Percentiles rank a stretch among this genome's conserved stretches.
These are phyloP conservation scores for Linnaemya vulpina DNA, from an alignment of 2,888 invertebrate genomes.

Conservation along the genomic window DNA sequence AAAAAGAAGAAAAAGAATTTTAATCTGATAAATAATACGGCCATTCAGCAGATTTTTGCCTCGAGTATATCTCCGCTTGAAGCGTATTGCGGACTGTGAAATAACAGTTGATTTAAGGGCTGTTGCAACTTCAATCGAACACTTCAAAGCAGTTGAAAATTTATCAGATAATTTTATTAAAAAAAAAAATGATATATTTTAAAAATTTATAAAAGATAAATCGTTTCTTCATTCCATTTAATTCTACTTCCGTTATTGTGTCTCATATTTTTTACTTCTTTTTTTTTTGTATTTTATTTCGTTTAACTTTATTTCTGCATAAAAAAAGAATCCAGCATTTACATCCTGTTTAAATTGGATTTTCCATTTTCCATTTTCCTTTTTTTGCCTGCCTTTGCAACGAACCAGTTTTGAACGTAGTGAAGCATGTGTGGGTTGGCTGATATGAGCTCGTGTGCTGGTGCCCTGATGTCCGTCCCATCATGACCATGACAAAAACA, in stretches of 20 bases:
- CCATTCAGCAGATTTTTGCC: conserved; percentile 2
- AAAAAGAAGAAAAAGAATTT: background rate
- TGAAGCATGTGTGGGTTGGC: background rate
- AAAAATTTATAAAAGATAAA: background rate
- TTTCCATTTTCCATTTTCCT: conserved; percentile 25
- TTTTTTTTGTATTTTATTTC: background rate
- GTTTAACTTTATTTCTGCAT: background rate
- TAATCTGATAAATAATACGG: background rate
- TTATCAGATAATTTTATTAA: too few relatives aligned
- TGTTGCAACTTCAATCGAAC: background rate
- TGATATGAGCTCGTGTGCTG: background rate
- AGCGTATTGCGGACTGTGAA: background rate
- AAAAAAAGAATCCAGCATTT: conserved; percentile 15
- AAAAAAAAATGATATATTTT: too few relatives aligned
- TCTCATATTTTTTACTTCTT: background rate
- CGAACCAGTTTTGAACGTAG: background rate
- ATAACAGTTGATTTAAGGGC: background rate
- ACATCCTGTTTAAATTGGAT: conserved; percentile 38
- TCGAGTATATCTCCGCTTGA: background rate
- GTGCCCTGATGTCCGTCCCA: background rate
- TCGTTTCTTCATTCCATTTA: background rate
- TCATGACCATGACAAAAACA: conserved; percentile 52
- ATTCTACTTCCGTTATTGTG: conserved; percentile 29
- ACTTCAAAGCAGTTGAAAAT: background rate
- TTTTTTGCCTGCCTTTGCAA: background rate